Base-by-base conservation (phyloP, 1,140 invertebrate genomes). In the Drosophila lacertosa region DNA sequence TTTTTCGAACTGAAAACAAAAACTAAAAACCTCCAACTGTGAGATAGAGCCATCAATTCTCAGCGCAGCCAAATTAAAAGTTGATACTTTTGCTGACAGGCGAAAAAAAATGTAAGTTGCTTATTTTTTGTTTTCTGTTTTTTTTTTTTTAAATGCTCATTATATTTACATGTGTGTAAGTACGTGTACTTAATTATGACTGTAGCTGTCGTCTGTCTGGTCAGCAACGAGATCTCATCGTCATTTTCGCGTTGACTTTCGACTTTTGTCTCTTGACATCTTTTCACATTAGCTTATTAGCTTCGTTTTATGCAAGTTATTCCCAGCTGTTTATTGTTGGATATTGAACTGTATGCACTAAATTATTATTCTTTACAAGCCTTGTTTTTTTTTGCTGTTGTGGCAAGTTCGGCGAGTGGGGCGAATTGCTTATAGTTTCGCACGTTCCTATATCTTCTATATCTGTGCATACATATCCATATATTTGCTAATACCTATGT, bases 261-360 rank as follows among this genome's bases (percentile, higher is more conserved):
- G 82, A 86, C 82, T 88, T 86, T 84, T 86, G 82, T 74, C 77
- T 75, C 68, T 84, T 84, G 81, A 84, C 81, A 84, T 86, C 77
- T 88, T 70, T 63, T 74, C 77, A 58, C 75, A 74, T 77, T 54
- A 55, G 44, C 32, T 54, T 70, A 42, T 51, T 51, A 59, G 18
- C 59, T 37, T 4, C 35, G 51, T 40, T 44, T 57, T 54, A 6
- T 53, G 32, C 15, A 57, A 55, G 35, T 42, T 20, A 29, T 57
- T 57, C 10, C 37, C 37, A 20, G 7, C 18, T 35, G 22, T 6
- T 24, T 64, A 16, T 64, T 57, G 51, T 47, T 44, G 63, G 59
- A 79, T 78, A 70, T 75, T 86, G 72, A 76, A 83, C 63, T 81
- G 68, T 81, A 70, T 79, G 71, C 64, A 84, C 77, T 84, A 74